A percentile compares a stretch with the other conserved stretches of the same genome.
phyloP scores from a whole-genome alignment of 92 coral and sea anemone species.

The Chrysogorgia sp. region DNA sequence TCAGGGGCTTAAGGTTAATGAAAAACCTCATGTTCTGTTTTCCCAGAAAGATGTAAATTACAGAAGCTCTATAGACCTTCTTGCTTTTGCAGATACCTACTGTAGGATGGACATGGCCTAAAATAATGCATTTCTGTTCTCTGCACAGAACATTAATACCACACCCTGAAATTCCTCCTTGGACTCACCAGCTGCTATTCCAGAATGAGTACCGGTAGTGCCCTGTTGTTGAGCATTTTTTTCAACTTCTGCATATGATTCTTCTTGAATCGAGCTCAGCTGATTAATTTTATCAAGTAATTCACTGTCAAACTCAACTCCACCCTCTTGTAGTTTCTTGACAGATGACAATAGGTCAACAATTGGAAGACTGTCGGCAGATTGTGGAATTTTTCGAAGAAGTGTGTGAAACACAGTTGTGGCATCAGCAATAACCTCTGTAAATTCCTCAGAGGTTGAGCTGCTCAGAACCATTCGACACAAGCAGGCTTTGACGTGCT shows the following conservation, averaged over 20 bases:
- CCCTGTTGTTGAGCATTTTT: not conserved
- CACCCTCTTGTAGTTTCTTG: not conserved
- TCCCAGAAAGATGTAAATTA: too few relatives aligned
- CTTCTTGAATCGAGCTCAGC: not conserved
- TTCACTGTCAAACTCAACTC: not conserved
- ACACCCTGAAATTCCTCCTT: not conserved
- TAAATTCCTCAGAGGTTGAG: constrained; percentile 37
- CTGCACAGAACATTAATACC: too few relatives aligned
- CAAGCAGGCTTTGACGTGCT: constrained; percentile 57
- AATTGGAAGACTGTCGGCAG: constrained; percentile 68
- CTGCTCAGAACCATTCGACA: constrained; percentile 54
- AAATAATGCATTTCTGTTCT: too few relatives aligned
- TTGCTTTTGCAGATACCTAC: too few relatives aligned
- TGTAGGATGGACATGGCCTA: too few relatives aligned
- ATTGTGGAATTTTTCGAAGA: constrained; percentile 62
- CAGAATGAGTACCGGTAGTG: not conserved
- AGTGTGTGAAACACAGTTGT: constrained; percentile 61
- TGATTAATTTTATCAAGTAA: not conserved
- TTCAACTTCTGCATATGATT: not conserved
- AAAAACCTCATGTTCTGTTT: too few relatives aligned
- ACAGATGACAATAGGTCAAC: constrained; percentile 39
- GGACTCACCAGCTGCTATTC: not conserved
- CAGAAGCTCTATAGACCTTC: too few relatives aligned
- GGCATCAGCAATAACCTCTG: constrained; percentile 43
- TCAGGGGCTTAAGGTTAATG: too few relatives aligned